Conservation (phyloP, 2,113 vertebrate species). For the Eretmochelys imbricata region DNA sequence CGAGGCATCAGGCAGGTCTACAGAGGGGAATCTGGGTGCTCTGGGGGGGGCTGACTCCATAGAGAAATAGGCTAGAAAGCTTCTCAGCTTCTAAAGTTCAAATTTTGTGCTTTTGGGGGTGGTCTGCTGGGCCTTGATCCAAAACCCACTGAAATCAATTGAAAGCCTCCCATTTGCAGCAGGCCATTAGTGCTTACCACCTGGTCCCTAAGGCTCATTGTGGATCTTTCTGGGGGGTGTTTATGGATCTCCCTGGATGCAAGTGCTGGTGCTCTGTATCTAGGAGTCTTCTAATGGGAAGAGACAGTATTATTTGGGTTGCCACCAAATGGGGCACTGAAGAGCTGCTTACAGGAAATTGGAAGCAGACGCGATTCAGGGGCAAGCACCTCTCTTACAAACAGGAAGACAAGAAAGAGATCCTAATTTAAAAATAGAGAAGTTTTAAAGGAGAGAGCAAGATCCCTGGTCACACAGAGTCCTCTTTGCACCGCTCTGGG, state of each 20-base stretch:
- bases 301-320: background rate
- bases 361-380: background rate
- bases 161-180: background rate
- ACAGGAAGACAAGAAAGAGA: background rate
- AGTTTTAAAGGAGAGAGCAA: background rate
- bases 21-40: background rate
- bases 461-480: background rate
- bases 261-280: too few species aligned
- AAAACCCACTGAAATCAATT: background rate
- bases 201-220: background rate
- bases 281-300: background rate
- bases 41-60: background rate
- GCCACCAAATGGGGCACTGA: background rate
- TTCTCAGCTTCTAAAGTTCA: background rate
- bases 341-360: background rate
- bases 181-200: background rate
- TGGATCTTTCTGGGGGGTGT: background rate
- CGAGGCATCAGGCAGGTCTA: background rate
- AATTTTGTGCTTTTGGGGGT: background rate
- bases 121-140: too few species aligned
- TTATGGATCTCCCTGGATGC: background rate
- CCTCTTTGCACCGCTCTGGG: background rate
- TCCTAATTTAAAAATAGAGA: background rate
- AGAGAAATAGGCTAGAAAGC: background rate
- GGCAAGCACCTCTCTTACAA: background rate